Conservation (phyloP, 1,140 invertebrate genomes). For the Ceratitis capitata region DNA sequence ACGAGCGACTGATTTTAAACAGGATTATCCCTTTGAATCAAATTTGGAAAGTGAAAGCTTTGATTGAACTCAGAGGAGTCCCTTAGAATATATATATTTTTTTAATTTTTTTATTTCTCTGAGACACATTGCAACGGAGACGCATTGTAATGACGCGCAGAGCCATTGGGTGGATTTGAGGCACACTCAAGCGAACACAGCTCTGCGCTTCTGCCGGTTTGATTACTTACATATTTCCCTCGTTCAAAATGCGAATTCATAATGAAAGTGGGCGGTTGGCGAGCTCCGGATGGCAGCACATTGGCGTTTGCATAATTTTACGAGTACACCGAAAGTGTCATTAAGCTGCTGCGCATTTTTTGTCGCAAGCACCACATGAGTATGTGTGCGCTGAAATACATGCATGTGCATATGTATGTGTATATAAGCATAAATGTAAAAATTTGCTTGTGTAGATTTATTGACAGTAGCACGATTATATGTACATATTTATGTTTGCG, state of each 20-base stretch:
- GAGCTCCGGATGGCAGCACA: background rate
- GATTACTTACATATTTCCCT: conserved; percentile 7
- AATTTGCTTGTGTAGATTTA: background rate
- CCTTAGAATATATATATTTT: too few species aligned
- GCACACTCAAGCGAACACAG: background rate
- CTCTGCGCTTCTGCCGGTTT: background rate
- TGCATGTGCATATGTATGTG: background rate
- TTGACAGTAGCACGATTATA: background rate
- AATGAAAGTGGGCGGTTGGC: background rate
- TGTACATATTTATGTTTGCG: background rate
- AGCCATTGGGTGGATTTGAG: background rate
- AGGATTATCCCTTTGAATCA: too few species aligned
- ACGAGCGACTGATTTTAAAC: too few species aligned
- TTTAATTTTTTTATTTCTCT: too few species aligned
- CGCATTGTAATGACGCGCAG: background rate
- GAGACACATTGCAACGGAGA: background rate
- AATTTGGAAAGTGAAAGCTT: too few species aligned
- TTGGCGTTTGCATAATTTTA: conserved; percentile 29
- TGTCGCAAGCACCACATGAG: background rate
- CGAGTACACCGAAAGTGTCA: conserved; percentile 26
- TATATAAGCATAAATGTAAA: background rate
- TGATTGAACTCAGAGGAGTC: too few species aligned
- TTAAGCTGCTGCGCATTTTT: conserved; percentile 27
- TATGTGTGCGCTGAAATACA: background rate
- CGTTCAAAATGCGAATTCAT: conserved; percentile 27